phyloP scores from a whole-genome alignment of 2,113 vertebrate species.

The Pterocles orientalis region DNA sequence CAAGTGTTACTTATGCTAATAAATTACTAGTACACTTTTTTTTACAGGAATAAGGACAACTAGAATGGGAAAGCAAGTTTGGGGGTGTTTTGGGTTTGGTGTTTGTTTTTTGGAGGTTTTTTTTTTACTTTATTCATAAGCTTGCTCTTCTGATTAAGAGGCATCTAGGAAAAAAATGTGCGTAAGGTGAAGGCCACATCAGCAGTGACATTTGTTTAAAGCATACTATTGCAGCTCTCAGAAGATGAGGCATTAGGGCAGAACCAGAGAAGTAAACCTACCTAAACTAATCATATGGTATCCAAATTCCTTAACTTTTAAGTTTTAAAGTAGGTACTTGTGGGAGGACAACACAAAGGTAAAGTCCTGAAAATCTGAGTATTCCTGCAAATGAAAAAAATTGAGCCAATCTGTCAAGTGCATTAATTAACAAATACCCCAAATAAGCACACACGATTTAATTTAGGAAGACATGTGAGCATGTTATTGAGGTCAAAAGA shows the following conservation, averaged over 20 bases:
- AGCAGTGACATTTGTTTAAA: background rate
- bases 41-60: background rate
- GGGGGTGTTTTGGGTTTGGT: background rate
- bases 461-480: background rate
- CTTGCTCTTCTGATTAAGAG: background rate
- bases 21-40: background rate
- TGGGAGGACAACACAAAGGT: background rate
- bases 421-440: constrained; percentile 21
- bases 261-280: background rate
- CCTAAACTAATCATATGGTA: background rate
- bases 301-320: background rate
- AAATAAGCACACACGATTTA: background rate
- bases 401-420: background rate
- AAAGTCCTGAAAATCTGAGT: background rate
- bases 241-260: background rate
- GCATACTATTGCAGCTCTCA: background rate
- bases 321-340: background rate
- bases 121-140: background rate
- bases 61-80: background rate
- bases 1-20: background rate
- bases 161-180: background rate
- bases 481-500: constrained; percentile 25
- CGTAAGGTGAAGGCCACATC: background rate
- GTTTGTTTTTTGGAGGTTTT: no score
- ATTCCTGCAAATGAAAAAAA: background rate